These are phyloP conservation scores for Platichthys stellatus DNA, from an alignment of 2,113 vertebrate genomes.

Conservation along the genomic window DNA sequence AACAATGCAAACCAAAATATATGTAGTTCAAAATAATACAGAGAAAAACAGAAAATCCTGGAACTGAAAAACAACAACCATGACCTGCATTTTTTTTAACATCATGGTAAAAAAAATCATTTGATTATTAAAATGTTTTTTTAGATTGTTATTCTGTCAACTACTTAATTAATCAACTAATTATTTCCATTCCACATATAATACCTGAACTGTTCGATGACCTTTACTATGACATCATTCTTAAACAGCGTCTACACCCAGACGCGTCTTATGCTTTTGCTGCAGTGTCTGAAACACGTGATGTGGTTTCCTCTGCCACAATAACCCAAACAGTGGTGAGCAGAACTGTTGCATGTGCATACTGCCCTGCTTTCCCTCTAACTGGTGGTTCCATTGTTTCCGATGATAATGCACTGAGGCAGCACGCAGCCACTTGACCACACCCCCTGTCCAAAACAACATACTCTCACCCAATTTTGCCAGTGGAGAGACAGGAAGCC, in stretches of 20 bases:
- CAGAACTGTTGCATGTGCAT: conserved; percentile 57
- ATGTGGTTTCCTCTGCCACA: background rate
- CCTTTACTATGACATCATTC: background rate
- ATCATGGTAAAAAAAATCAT: too few relatives aligned
- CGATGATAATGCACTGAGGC: conserved; percentile 52
- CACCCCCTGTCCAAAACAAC: conserved; percentile 56
- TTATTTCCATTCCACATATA: background rate
- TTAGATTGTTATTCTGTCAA: background rate
- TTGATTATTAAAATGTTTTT: too few relatives aligned
- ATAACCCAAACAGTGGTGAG: conserved; percentile 32
- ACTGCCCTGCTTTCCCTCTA: conserved; percentile 28
- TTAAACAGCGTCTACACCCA: background rate
- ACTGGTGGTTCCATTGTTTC: conserved; percentile 61
- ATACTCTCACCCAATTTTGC: background rate
- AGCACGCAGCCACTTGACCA: conserved; percentile 34
- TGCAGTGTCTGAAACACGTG: conserved; percentile 13
- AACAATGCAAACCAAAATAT: too few relatives aligned
- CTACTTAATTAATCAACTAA: background rate
- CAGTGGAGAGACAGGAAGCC: conserved; percentile 22
- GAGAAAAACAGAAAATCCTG: too few relatives aligned
- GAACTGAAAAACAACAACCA: too few relatives aligned
- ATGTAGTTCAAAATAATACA: too few relatives aligned
- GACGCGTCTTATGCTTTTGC: background rate
- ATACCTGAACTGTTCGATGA: background rate
- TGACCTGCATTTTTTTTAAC: too few relatives aligned